Conservation (phyloP, 2,113 vertebrate species). For the Labrus mixtus region DNA sequence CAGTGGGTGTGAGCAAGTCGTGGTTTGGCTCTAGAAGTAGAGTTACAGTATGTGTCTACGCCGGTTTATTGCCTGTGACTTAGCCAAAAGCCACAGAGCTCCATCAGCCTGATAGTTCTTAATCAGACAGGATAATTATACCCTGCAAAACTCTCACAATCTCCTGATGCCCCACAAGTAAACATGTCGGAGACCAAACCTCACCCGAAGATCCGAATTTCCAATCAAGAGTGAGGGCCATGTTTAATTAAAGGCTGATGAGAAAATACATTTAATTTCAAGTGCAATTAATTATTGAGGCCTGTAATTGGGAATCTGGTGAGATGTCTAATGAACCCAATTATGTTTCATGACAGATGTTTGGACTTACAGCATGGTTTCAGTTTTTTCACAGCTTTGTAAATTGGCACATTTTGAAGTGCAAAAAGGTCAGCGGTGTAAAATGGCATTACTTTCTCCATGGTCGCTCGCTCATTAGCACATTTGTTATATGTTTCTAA, state of each 20-base stretch:
- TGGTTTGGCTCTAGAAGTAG: conserved; percentile 36
- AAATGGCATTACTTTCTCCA: conserved; percentile 67
- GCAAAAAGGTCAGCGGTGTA: conserved; percentile 35
- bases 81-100: conserved; percentile 70
- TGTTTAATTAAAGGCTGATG: conserved; percentile 99
- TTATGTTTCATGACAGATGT: conserved; percentile 97
- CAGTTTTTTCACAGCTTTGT: conserved; percentile 53
- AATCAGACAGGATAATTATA: conserved; percentile 89
- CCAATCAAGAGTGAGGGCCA: conserved; percentile 90
- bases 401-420: conserved; percentile 59
- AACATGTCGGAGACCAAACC: conserved; percentile 89
- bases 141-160: conserved; percentile 84
- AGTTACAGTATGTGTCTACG: conserved; percentile 39
- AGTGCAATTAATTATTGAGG: conserved; percentile 99
- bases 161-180: conserved; percentile 83
- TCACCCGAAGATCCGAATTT: conserved; percentile 85
- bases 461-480: conserved; percentile 72
- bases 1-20: neutral
- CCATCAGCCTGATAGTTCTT: conserved; percentile 80
- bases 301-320: conserved; percentile 92
- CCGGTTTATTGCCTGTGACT: conserved; percentile 42
- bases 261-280: conserved; percentile 99
- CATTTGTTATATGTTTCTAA: conserved; percentile 67
- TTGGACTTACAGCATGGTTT: conserved; percentile 78
- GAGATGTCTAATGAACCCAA: conserved; percentile 98